Conservation (phyloP, 2,113 vertebrate genomes). For the Myrmecophaga tridactyla region DNA sequence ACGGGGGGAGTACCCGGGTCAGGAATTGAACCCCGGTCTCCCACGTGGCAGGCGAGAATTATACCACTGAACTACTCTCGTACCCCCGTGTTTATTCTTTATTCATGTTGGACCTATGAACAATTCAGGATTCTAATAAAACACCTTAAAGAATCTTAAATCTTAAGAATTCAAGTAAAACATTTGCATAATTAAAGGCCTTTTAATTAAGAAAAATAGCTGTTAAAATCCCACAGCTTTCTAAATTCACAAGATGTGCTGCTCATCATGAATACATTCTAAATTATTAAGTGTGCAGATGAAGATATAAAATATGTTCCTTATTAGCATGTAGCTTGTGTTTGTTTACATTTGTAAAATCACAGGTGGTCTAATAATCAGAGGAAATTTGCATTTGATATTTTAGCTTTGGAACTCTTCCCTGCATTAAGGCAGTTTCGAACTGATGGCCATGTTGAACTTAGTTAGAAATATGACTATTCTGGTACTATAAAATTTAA, state of each 20-base stretch:
- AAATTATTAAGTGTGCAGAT: conserved; percentile 70
- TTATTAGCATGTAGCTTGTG: conserved; percentile 58
- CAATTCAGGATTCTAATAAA: conserved; percentile 47
- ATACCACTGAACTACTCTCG: too few species aligned
- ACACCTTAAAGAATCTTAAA: too few species aligned
- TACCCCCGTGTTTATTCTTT: background rate
- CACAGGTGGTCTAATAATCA: background rate
- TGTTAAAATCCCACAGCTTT: conserved; percentile 72
- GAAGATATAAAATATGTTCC: conserved; percentile 45
- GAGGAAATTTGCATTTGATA: conserved; percentile 43
- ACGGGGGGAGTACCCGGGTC: too few species aligned
- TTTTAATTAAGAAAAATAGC: conserved; percentile 76
- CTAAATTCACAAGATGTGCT: conserved; percentile 68
- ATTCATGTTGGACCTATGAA: background rate
- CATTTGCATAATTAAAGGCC: conserved; percentile 74
- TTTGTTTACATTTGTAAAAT: conserved; percentile 65
- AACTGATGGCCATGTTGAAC: background rate
- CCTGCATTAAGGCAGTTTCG: background rate
- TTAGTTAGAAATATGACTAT: background rate
- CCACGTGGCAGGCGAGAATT: too few species aligned
- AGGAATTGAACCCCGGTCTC: too few species aligned
- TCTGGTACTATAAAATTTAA: background rate
- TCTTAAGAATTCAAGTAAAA: conserved; percentile 67
- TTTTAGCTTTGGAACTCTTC: conserved; percentile 47
- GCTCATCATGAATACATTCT: conserved; percentile 55